phyloP scores from a whole-genome alignment of 2,888 invertebrate species.

The Nezara viridula region DNA sequence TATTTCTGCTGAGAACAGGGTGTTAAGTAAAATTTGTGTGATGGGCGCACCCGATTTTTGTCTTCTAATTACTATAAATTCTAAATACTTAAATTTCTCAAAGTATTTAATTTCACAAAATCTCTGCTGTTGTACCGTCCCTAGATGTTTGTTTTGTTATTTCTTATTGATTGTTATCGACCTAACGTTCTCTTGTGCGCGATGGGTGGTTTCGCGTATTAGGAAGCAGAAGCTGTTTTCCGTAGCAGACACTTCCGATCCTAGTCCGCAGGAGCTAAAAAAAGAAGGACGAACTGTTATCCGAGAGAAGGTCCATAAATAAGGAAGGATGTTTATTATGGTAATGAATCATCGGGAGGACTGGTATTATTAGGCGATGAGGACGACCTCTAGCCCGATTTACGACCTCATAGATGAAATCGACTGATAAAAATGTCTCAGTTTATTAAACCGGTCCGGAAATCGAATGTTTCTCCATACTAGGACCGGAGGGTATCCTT shows the following conservation, averaged over 20 bases:
- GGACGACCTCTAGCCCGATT: background rate
- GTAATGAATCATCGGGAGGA: background rate
- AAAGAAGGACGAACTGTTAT: background rate
- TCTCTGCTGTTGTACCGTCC: too few species aligned
- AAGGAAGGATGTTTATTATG: background rate
- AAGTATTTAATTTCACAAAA: too few species aligned
- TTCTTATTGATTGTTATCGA: background rate
- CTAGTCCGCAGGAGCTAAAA: background rate
- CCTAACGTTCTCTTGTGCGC: too few species aligned
- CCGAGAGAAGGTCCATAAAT: background rate
- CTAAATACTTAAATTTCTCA: too few species aligned
- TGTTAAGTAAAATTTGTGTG: too few species aligned
- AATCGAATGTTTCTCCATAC: conserved; percentile 4
- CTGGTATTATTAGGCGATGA: conserved; percentile 33
- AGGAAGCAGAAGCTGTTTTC: background rate
- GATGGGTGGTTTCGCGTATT: background rate
- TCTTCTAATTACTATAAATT: too few species aligned
- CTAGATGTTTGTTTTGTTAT: background rate
- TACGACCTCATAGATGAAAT: conserved; percentile 31
- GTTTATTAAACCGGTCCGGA: conserved; percentile 36
- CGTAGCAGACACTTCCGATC: background rate
- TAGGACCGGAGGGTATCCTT: background rate
- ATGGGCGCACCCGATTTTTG: too few species aligned
- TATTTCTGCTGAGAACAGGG: too few species aligned
- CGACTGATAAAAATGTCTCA: conserved; percentile 37